Evolutionary conservation across 2,888 invertebrate genomes (phyloP).

Genomic region (Apamea sordens): DNA sequence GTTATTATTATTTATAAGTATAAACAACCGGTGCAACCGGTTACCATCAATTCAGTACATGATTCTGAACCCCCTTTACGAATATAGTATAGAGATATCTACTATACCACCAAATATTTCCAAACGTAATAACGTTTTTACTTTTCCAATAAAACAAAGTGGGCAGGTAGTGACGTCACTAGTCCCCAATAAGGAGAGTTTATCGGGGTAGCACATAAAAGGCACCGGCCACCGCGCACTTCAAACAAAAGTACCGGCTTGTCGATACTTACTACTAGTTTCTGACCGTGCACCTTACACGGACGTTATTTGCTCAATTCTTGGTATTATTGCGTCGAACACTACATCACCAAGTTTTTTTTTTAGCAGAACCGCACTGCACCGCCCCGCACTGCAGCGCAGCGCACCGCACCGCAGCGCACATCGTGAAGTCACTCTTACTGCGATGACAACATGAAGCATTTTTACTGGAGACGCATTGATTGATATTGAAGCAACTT

Average conservation of each 20-base stretch:
- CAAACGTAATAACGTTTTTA: conserved; percentile 48
- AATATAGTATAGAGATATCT: not conserved
- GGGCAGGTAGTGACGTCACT: conserved; percentile 52
- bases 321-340: not conserved
- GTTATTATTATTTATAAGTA: no score
- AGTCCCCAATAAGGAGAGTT: conserved; percentile 65
- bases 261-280: conserved; percentile 37
- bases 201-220: conserved; percentile 71
- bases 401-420: no score
- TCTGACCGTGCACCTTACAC: not conserved
- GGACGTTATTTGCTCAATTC: not conserved
- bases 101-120: conserved; percentile 17
- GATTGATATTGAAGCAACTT: not conserved
- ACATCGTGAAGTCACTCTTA: not conserved
- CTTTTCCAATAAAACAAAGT: conserved; percentile 57
- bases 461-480: not conserved
- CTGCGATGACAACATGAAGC: not conserved
- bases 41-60: no score
- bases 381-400: no score
- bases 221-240: conserved; percentile 68
- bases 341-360: not conserved
- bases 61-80: no score
- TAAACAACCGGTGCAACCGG: no score
- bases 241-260: conserved; percentile 46
- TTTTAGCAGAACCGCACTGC: no score